These are phyloP conservation scores for Drosophila tripunctata DNA, from an alignment of 2,888 invertebrate genomes.

Conservation along the genomic window DNA sequence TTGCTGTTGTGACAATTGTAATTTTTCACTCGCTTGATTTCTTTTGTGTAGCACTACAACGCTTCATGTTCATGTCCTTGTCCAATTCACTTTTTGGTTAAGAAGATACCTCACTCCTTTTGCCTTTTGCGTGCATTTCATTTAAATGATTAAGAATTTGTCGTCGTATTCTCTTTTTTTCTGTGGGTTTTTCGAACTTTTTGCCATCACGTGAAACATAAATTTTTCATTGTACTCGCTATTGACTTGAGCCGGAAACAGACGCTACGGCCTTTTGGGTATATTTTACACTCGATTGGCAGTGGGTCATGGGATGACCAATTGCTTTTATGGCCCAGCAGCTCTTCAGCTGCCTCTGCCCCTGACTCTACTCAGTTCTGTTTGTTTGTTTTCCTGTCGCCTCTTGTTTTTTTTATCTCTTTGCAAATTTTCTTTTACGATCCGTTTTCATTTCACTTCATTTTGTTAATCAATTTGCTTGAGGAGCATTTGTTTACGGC, in stretches of 20 bases:
- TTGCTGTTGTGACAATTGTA: slow-evolving; percentile 78
- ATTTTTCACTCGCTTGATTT: slow-evolving; percentile 78
- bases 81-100: slow-evolving; percentile 42
- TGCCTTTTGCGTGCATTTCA: slow-evolving; percentile 48
- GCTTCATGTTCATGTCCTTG: slow-evolving; percentile 3
- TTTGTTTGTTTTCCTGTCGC: slow-evolving; percentile 35
- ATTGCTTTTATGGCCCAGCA: slow-evolving; percentile 58
- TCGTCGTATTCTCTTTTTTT: slow-evolving; percentile 4
- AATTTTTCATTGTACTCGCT: slow-evolving; percentile 58
- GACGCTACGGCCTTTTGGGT: slow-evolving; percentile 45
- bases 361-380: slow-evolving; percentile 1
- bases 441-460: slow-evolving; percentile 63
- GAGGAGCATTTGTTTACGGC: slow-evolving; percentile 25
- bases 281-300: slow-evolving; percentile 71
- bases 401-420: slow-evolving; percentile 11
- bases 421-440: slow-evolving; percentile 55
- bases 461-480: slow-evolving; percentile 70
- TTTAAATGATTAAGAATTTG: slow-evolving; percentile 61
- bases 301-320: slow-evolving; percentile 53
- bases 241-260: slow-evolving; percentile 37
- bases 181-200: neutral
- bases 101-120: neutral
- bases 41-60: slow-evolving; percentile 14
- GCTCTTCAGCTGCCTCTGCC: no score
- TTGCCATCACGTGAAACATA: slow-evolving; percentile 57